Evolutionary conservation across 1,140 invertebrate species (phyloP), one percentile per base, ranked within the genome.

Genomic region (Spodoptera litura): DNA sequence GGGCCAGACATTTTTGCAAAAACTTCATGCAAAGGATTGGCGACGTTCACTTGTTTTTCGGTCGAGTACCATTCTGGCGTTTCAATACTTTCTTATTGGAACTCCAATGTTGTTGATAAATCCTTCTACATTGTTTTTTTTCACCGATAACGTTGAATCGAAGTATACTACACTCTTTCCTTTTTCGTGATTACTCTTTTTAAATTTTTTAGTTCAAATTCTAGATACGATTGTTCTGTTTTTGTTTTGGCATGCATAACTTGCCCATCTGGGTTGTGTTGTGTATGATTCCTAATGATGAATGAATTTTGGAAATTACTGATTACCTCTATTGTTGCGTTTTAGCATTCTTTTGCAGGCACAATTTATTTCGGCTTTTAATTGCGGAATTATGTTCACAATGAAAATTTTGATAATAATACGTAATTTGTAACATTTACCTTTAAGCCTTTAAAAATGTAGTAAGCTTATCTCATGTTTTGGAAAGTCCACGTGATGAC

Each of bases 21-120:
- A 13, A 0, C 1, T 53, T 70, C 49, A 70, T 25, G 27, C 2
- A n/a, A 8, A 31, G 25, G 12, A 70, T 10, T n/a, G 25, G 3
- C 10, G 15, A 70, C 66, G 49, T 12, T 31, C 20, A 53, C 20
- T 53, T 70, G 20, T 70, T 70, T 52, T 70, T 52, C 66, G 2
- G 5, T 9, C 49, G 0, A 0, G 5, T 9, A 52, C 11, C 66
- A 70, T 53, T 31, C 49, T 27, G 49, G 10, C 4, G 25, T 31
- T 53, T 70, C 38, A 4, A 70, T 9, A 8, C 20, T 1, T 8
- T 31, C 44, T 68, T 27, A 31, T 70, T 53, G 66, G 66, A 13
- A 13, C 20, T 31, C 5, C 12, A 12, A 0, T 3, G 44, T 8
- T 70, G 66, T 52, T 70, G 44, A 52, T 25, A 70, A 70, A 70